These are phyloP conservation scores for Operophtera brumata DNA, from an alignment of 2,888 invertebrate species.

Conservation along the genomic window DNA sequence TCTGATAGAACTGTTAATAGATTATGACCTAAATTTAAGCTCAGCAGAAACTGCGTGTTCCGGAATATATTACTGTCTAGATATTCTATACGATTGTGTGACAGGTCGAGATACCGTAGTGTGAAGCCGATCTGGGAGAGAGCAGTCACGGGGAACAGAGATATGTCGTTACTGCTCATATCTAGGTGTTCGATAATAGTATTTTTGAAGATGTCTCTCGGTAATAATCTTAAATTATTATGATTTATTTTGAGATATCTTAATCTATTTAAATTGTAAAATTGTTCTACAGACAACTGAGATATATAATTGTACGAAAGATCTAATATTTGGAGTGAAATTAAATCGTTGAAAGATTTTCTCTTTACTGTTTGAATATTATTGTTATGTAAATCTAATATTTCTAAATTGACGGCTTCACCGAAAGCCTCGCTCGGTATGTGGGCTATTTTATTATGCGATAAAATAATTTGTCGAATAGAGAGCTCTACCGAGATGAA, in stretches of 20 bases:
- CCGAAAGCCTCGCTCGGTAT: slow-evolving; percentile 89
- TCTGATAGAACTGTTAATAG: slow-evolving; percentile 92
- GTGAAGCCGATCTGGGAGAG: slow-evolving; percentile 90
- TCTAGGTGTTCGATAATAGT: slow-evolving; percentile 90
- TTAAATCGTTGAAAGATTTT: slow-evolving; percentile 88
- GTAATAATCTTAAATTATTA: slow-evolving; percentile 87
- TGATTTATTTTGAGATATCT: slow-evolving; percentile 86
- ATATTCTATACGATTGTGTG: slow-evolving; percentile 90
- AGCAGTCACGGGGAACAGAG: slow-evolving; percentile 89
- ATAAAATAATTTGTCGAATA: slow-evolving; percentile 85
- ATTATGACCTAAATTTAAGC: slow-evolving; percentile 89
- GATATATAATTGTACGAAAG: slow-evolving; percentile 88
- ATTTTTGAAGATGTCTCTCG: slow-evolving; percentile 89
- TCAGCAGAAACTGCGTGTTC: slow-evolving; percentile 88
- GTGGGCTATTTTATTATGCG: slow-evolving; percentile 86
- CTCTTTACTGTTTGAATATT: slow-evolving; percentile 85
- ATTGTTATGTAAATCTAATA: slow-evolving; percentile 87
- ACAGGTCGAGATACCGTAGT: slow-evolving; percentile 87
- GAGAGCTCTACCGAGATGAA: slow-evolving; percentile 83
- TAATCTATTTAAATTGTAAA: slow-evolving; percentile 87
- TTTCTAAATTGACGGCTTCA: slow-evolving; percentile 85
- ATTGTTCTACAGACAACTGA: slow-evolving; percentile 89
- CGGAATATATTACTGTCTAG: slow-evolving; percentile 93
- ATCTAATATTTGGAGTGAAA: slow-evolving; percentile 88
- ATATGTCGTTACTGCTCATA: slow-evolving; percentile 88